These are phyloP conservation scores for Gymnosoma rotundatum DNA, from an alignment of 2,888 invertebrate genomes.

Conservation along the genomic window DNA sequence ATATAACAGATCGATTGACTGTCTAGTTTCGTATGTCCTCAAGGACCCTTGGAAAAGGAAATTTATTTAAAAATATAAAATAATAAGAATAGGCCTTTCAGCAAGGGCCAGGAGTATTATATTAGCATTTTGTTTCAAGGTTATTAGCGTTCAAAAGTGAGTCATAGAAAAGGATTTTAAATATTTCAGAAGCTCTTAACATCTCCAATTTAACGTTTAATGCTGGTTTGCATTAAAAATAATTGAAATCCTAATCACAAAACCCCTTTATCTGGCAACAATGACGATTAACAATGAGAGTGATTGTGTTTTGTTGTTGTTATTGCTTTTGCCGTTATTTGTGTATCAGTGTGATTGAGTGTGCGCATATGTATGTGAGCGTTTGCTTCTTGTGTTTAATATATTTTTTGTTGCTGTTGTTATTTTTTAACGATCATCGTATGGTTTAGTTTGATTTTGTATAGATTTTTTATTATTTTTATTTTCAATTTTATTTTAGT, in stretches of 20 bases:
- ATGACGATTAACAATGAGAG: constrained; percentile 43
- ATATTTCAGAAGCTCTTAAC: too few relatives aligned
- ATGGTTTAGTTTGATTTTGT: constrained; percentile 59
- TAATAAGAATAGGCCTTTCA: too few relatives aligned
- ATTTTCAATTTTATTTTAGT: constrained; percentile 49
- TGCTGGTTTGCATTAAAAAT: too few relatives aligned
- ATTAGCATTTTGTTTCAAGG: too few relatives aligned
- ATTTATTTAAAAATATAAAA: too few relatives aligned
- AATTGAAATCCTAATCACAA: constrained; percentile 7
- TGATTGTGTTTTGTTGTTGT: constrained; percentile 16
- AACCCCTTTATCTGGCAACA: constrained; percentile 56
- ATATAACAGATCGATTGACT: too few relatives aligned
- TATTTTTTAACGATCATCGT: constrained; percentile 68
- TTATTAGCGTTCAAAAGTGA: too few relatives aligned
- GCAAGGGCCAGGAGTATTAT: too few relatives aligned
- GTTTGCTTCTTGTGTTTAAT: constrained; percentile 42
- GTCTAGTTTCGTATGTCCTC: too few relatives aligned
- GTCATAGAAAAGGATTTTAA: too few relatives aligned
- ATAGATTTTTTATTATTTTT: constrained; percentile 28
- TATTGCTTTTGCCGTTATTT: constrained; percentile 1
- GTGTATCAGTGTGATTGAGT: neutral
- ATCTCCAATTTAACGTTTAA: too few relatives aligned
- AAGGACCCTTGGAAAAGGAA: too few relatives aligned
- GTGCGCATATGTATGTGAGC: constrained; percentile 10
- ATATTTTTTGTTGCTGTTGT: constrained; percentile 28